Base-by-base conservation (phyloP, 2,888 invertebrate genomes). In the Bugula neritina region DNA sequence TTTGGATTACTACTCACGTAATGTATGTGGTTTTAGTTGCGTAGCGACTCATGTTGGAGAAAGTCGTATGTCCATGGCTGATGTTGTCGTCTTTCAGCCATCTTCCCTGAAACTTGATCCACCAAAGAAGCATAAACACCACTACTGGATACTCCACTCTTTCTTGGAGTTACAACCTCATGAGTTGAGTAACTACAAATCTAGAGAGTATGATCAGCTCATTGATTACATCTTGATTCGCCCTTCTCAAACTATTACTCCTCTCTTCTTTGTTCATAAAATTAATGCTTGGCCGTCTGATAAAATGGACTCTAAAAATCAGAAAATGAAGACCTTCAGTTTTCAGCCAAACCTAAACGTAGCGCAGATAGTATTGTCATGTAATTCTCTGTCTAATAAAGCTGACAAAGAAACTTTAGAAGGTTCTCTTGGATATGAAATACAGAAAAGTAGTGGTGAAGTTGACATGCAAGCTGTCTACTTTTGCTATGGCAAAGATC, bases 61-160 rank as follows among this genome's bases (percentile, higher is more conserved):
- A n/a, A 25, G 27, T 5, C 27, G 31, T 5, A 31, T 29, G 27
- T 2, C 63, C 27, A 10, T 31, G 13, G 63, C 63, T 17, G 31
- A 63, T n/a, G 63, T 63, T 5, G 31, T 63, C 13, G 63, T 63
- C 17, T 63, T 63, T n/a, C 63, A 63, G 31, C 63, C 63, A 31
- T 63, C 63, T 13, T 13, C 25, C 31, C 31, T 63, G 2, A 63
- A 31, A n/a, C 34, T 63, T 27, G 63, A 21, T 34, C 63, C 63
- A 13, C 63, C 63, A 2, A 21, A 31, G 3, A 63, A 63, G 31
- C 63, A 63, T 31, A 27, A 27, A 25, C 63, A 63, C n/a, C 63
- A 63, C 10, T 63, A 63, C n/a, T 63, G 63, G 63, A 34, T 63
- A 10, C 63, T 63, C 31, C 63, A 63, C 27, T 63, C 63, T 63